phyloP scores from a whole-genome alignment of 2,888 invertebrate species.

The Rhingia rostrata region DNA sequence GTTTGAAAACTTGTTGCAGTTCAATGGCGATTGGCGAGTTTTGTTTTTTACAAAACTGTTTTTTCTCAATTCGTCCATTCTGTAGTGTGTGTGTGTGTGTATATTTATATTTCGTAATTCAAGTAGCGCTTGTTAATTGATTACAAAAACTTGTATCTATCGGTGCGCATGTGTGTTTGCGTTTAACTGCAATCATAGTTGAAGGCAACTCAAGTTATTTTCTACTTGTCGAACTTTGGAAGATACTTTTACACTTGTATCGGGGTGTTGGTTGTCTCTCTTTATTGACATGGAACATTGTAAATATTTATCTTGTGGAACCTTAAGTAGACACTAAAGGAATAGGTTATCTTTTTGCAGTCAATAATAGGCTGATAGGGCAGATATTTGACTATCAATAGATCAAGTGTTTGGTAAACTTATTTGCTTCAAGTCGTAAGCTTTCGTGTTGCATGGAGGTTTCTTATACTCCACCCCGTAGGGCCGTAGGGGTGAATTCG shows the following conservation, averaged over 20 bases:
- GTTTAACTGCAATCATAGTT: not conserved
- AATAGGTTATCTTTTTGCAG: not conserved
- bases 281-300: not conserved
- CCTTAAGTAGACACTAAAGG: no score
- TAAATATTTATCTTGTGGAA: not conserved
- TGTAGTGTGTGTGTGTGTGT: constrained; percentile 1
- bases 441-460: no score
- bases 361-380: not conserved
- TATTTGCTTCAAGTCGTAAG: no score
- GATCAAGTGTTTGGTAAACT: not conserved
- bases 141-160: not conserved
- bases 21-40: no score
- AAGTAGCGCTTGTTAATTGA: constrained; percentile 35
- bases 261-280: not conserved
- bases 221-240: constrained; percentile 10
- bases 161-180: not conserved
- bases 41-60: no score
- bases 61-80: no score
- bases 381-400: not conserved
- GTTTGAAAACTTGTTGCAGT: no score
- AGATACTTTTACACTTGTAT: not conserved
- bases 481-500: no score
- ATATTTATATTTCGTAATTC: constrained; percentile 8
- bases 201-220: not conserved
- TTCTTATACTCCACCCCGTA: no score